A percentile compares a stretch with the other conserved stretches of the same genome.
Evolutionary conservation across 2,113 vertebrate species (phyloP).

Genomic region (Manacus vitellinus): DNA sequence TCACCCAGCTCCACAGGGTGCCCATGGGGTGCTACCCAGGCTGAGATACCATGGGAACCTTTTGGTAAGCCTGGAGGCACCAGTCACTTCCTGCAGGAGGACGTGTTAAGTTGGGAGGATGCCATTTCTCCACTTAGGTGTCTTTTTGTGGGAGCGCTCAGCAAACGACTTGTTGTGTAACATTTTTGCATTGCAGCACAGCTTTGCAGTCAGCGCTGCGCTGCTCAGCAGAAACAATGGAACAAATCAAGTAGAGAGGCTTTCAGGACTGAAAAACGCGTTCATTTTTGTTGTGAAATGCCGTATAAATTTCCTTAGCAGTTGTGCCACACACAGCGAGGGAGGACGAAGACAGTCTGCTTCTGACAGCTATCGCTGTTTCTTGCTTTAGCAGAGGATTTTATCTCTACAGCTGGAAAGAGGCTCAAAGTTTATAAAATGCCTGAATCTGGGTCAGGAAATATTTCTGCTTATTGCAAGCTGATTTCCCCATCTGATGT

Average conservation of each 20-base stretch:
- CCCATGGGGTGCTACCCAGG: accelerated
- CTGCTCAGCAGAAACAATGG: neutral
- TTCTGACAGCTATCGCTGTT: neutral
- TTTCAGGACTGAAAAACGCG: accelerated
- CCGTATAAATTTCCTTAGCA: neutral
- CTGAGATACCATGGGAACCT: neutral
- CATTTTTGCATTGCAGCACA: neutral
- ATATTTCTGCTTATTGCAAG: conserved; percentile 20
- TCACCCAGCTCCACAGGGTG: neutral
- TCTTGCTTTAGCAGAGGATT: neutral
- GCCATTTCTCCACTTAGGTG: neutral
- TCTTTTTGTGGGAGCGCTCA: neutral
- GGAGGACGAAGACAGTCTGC: neutral
- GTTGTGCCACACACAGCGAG: neutral
- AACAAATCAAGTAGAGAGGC: neutral
- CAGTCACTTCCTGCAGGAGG: neutral
- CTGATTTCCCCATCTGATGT: neutral
- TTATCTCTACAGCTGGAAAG: neutral
- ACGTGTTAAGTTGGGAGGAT: neutral
- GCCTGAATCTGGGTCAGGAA: conserved; percentile 48
- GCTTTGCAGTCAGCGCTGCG: neutral
- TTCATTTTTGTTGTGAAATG: neutral
- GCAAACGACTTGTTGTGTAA: neutral
- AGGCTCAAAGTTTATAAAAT: neutral
- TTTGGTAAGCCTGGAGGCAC: neutral